Base-by-base conservation (phyloP, 2,113 vertebrate genomes). In the Egretta garzetta region DNA sequence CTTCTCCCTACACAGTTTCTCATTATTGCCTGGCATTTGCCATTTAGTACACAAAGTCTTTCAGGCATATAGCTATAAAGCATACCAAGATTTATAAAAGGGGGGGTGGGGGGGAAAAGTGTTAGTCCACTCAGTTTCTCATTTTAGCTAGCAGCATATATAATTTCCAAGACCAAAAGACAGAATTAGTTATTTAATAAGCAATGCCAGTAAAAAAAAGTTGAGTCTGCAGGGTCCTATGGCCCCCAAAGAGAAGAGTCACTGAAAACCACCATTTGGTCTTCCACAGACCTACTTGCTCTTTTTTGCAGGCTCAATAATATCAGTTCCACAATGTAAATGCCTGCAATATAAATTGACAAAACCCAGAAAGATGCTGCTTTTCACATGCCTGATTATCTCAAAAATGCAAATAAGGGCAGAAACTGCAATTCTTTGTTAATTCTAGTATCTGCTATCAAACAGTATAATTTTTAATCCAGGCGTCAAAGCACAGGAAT, bases 101-200 rank as follows among this genome's bases (percentile, higher is more conserved):
- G 20, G 15, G n/a, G n/a, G n/a, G n/a, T n/a, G n/a, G n/a, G n/a
- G n/a, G 24, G 15, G 11, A 14, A 5, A 1, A 4, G 8, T 12
- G 52, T 15, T 9, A 39, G 9, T n/a, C 20, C 49, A 47, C 47
- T 80, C 72, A 87, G 17, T 67, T 91, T 49, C 63, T 66, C 59
- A 17, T 53, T 94, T 87, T 66, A 70, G 50, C 9, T 41, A 60
- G 12, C 37, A 77, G 33, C 20, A 49, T 7, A 5, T 21, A 45
- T 21, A 26, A 88, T 47, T 66, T 95, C 50, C 18, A 94, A 66
- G 28, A 74, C 12, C 9, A 66, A 81, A 63, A 76, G 32, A 80
- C 9, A 68, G 12, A 88, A 89, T 22, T 33, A 68, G 22, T 63
- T 93, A 56, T 70, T 50, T 23, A 76, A 56, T 88, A 86, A 74